Percentiles rank a stretch among this genome's conserved stretches.
Evolutionary conservation across 2,888 invertebrate species (phyloP).

Genomic region (Sisyra terminalis): DNA sequence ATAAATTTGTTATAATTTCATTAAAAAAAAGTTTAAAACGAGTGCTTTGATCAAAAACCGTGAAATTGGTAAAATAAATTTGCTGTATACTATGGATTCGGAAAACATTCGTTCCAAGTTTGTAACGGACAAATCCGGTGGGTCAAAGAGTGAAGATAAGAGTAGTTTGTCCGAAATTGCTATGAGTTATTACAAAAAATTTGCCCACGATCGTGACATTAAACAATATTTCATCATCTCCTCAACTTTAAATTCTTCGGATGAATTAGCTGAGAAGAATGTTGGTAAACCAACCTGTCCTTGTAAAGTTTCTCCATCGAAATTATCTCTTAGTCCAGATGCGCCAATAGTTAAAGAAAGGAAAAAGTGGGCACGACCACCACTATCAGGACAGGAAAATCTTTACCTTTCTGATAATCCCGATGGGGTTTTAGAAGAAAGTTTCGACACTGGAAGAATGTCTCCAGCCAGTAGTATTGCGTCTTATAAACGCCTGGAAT

Average conservation of each 20-base stretch:
- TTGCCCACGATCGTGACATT: constrained; percentile 45
- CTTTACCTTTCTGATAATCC: background rate
- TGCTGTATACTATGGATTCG: too few species aligned
- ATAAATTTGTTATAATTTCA: too few species aligned
- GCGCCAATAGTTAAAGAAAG: constrained; percentile 18
- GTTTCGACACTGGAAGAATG: constrained; percentile 13
- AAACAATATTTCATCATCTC: constrained; percentile 41
- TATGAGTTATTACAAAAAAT: constrained; percentile 52
- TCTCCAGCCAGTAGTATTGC: constrained; percentile 63
- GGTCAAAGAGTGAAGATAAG: background rate
- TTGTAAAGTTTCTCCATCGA: constrained; percentile 1
- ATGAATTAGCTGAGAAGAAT: background rate
- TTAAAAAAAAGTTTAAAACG: too few species aligned
- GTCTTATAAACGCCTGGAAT: constrained; percentile 61
- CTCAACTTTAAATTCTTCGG: background rate
- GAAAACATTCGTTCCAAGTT: too few species aligned
- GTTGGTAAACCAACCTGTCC: too few species aligned
- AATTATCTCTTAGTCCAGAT: background rate
- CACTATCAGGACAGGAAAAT: constrained; percentile 22
- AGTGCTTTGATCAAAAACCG: too few species aligned
- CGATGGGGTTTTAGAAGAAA: constrained; percentile 8
- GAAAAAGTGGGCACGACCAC: constrained; percentile 24
- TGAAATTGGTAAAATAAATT: too few species aligned
- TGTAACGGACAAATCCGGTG: background rate
- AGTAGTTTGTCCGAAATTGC: constrained; percentile 11